Conservation (phyloP, 2,797 vertebrate species). For the Mus spretus region DNA sequence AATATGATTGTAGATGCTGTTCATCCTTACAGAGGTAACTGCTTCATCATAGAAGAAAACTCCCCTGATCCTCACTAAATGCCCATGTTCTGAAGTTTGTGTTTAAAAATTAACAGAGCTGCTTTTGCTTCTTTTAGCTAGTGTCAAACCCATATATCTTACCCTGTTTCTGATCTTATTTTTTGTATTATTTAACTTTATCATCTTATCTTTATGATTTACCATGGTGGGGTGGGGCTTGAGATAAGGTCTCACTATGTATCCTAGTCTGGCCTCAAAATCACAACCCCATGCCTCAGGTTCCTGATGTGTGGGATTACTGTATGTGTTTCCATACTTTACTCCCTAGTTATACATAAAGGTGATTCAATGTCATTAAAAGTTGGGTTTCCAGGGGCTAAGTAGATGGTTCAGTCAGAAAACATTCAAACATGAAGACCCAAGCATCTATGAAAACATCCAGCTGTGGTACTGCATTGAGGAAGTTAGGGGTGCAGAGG, state of each 20-base stretch:
- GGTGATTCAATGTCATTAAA: neutral
- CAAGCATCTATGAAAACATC: neutral
- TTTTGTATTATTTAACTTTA: neutral
- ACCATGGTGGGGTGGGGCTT: neutral
- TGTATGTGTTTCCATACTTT: neutral
- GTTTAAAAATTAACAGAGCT: neutral
- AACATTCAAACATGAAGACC: neutral
- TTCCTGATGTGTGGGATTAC: neutral
- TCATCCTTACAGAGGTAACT: neutral
- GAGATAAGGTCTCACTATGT: neutral
- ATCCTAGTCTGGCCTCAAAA: neutral
- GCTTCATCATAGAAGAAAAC: accelerated
- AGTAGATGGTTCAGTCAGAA: neutral
- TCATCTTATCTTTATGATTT: neutral
- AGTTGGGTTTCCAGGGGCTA: neutral
- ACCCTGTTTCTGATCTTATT: neutral
- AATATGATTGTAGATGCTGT: accelerated
- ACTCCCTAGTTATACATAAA: neutral
- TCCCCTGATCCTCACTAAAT: no score
- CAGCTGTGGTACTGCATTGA: neutral
- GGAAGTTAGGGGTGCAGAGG: neutral
- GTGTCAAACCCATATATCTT: no score
- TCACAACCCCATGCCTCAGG: neutral
- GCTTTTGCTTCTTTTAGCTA: neutral
- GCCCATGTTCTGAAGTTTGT: neutral